phyloP scores from a whole-genome alignment of 1,140 invertebrate genomes.

The Araneus ventricosus region DNA sequence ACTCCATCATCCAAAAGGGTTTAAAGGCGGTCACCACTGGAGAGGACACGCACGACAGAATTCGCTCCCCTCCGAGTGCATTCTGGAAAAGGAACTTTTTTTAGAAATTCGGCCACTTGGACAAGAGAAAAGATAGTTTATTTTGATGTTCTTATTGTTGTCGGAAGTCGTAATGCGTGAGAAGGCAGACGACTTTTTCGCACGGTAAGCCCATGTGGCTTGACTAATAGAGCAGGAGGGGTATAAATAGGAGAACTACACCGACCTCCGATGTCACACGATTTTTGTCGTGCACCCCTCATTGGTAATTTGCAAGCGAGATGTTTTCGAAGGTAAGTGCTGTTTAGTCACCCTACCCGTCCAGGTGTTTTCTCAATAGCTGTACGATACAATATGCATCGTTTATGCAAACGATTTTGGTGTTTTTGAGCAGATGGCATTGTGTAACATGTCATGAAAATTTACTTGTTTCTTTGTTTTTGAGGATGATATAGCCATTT shows the following conservation, averaged over 20 bases:
- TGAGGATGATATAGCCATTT: too few relatives aligned
- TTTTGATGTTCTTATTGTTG: constrained; percentile 4
- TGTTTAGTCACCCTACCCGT: background rate
- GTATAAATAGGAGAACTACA: constrained; percentile 17
- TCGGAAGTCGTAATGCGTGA: background rate
- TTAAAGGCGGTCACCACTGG: background rate
- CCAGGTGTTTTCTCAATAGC: background rate
- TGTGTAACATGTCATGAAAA: too few relatives aligned
- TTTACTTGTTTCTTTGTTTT: too few relatives aligned
- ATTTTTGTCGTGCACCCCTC: background rate
- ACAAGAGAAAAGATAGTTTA: background rate
- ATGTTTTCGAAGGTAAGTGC: constrained; percentile 44
- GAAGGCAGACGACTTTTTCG: background rate
- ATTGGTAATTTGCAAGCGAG: background rate
- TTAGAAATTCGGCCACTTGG: constrained; percentile 54
- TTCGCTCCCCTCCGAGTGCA: background rate
- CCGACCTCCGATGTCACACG: background rate
- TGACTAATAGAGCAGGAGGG: background rate
- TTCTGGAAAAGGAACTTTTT: constrained; percentile 27
- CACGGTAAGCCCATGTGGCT: background rate
- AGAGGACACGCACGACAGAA: constrained; percentile 11
- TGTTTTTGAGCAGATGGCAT: too few relatives aligned
- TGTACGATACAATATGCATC: too few relatives aligned
- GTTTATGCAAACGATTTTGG: too few relatives aligned
- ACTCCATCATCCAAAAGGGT: background rate